Percentiles rank a stretch among this genome's conserved stretches.
These are phyloP conservation scores for Nezara viridula DNA, from an alignment of 2,888 invertebrate genomes.

Conservation along the genomic window DNA sequence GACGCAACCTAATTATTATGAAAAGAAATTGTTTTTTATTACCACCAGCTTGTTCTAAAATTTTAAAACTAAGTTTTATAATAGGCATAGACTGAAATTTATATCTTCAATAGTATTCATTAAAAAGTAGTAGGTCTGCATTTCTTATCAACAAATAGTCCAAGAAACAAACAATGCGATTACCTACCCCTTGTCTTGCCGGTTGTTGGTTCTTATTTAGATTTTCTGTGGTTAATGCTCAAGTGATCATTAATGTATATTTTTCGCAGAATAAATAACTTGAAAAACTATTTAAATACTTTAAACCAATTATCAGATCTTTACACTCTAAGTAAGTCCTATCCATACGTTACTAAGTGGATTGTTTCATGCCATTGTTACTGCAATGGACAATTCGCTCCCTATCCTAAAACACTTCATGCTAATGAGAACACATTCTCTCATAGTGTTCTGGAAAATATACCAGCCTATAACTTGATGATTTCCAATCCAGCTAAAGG, in stretches of 20 bases:
- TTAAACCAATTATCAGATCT: background rate
- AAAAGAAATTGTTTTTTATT: background rate
- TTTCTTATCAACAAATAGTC: background rate
- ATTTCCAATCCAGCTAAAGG: background rate
- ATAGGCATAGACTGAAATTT: background rate
- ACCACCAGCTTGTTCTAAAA: background rate
- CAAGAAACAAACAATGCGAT: background rate
- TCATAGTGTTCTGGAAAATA: conserved; percentile 34
- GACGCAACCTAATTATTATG: background rate
- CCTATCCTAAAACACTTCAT: background rate
- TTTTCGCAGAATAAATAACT: background rate
- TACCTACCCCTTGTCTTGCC: background rate
- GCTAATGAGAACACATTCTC: background rate
- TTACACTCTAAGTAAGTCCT: background rate
- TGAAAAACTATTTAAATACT: background rate
- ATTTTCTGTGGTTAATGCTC: background rate
- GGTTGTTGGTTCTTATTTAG: background rate
- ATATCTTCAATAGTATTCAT: too few relatives aligned
- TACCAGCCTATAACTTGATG: background rate
- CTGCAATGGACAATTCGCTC: background rate
- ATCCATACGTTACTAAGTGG: background rate
- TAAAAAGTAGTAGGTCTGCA: too few relatives aligned
- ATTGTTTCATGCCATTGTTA: background rate
- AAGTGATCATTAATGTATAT: background rate
- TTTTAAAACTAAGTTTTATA: background rate